These are phyloP conservation scores for Agriopis marginaria DNA, from an alignment of 2,888 invertebrate genomes.

Conservation along the genomic window DNA sequence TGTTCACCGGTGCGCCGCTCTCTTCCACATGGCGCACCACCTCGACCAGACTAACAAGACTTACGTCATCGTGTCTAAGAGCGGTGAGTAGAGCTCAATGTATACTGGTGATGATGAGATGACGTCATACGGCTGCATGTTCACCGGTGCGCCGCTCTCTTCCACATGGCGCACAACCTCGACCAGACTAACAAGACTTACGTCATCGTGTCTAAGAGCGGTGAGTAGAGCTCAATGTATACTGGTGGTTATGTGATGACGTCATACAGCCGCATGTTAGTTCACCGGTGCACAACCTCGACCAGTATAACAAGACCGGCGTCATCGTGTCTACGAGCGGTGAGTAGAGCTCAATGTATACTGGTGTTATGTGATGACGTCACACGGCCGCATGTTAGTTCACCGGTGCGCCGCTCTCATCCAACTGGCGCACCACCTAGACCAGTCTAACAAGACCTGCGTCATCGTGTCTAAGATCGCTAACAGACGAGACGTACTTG, in stretches of 20 bases:
- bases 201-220: slow-evolving; percentile 94
- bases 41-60: slow-evolving; percentile 93
- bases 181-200: slow-evolving; percentile 93
- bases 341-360: slow-evolving; percentile 66
- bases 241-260: not conserved
- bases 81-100: slow-evolving; percentile 78
- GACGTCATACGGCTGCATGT: slow-evolving; percentile 88
- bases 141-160: slow-evolving; percentile 97
- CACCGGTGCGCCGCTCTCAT: slow-evolving; percentile 97
- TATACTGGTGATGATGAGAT: not conserved
- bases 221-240: slow-evolving; percentile 69
- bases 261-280: slow-evolving; percentile 92
- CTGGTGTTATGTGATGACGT: slow-evolving; percentile 93
- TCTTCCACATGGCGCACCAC: slow-evolving; percentile 97
- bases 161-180: slow-evolving; percentile 97
- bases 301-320: slow-evolving; percentile 92
- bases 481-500: no score
- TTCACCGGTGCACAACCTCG: slow-evolving; percentile 97
- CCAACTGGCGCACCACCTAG: slow-evolving; percentile 97
- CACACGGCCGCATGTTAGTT: slow-evolving; percentile 98
- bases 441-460: slow-evolving; percentile 92
- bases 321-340: slow-evolving; percentile 94
- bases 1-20: slow-evolving; percentile 98
- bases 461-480: slow-evolving; percentile 94
- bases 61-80: slow-evolving; percentile 94